These are phyloP conservation scores for Tachuris rubrigastra DNA, from an alignment of 2,113 vertebrate species.

Conservation along the genomic window DNA sequence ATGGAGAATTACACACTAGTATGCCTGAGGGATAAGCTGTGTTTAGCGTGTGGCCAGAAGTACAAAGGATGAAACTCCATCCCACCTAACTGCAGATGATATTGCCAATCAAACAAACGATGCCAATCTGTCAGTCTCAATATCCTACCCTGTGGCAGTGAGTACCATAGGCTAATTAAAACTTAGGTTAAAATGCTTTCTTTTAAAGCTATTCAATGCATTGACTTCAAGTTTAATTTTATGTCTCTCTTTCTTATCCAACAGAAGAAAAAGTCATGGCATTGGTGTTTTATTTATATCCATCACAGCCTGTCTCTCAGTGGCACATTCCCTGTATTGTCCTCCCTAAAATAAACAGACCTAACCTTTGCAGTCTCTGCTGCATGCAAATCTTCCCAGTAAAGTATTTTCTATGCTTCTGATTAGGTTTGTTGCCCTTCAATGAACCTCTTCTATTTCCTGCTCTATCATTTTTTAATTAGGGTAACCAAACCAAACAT, in stretches of 20 bases:
- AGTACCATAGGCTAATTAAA: slow-evolving; percentile 33
- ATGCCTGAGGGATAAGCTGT: not conserved
- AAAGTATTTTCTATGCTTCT: slow-evolving; percentile 27
- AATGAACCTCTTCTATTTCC: slow-evolving; percentile 19
- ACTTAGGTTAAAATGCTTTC: slow-evolving; percentile 36
- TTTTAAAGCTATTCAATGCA: slow-evolving; percentile 28
- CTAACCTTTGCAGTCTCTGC: slow-evolving; percentile 41
- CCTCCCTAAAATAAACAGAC: slow-evolving; percentile 52
- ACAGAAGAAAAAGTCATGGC: not conserved
- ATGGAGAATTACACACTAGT: not conserved
- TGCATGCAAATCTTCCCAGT: slow-evolving; percentile 27
- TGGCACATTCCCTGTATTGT: not conserved
- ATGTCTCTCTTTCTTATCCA: not conserved
- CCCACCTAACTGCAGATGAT: not conserved
- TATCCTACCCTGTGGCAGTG: slow-evolving; percentile 14
- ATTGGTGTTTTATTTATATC: slow-evolving; percentile 19
- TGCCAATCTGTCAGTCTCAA: slow-evolving; percentile 8
- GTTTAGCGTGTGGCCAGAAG: not conserved
- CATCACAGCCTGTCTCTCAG: not conserved
- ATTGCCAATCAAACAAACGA: not conserved
- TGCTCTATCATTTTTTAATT: slow-evolving; percentile 56
- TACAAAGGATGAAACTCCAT: not conserved
- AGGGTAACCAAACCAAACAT: slow-evolving; percentile 36
- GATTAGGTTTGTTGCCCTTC: slow-evolving; percentile 54
- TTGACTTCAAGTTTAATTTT: slow-evolving; percentile 42